Percentiles rank a stretch among this genome's conserved stretches.
Conservation (phyloP, 1,140 invertebrate species). For the Apis florea region DNA sequence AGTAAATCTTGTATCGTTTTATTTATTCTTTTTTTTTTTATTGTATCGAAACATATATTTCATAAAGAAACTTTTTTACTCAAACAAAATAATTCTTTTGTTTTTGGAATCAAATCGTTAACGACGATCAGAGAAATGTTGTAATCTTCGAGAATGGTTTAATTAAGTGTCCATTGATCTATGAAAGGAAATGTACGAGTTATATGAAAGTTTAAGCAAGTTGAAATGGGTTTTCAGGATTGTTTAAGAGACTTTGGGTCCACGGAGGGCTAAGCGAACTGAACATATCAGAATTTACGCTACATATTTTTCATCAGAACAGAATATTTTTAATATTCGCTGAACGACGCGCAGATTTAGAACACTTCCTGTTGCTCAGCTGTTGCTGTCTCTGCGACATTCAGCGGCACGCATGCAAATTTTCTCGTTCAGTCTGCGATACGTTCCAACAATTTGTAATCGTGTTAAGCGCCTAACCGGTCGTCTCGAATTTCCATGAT, state of each 20-base stretch:
- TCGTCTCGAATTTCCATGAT: neutral
- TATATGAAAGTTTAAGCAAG: neutral
- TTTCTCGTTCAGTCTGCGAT: slow-evolving; percentile 11
- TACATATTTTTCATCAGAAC: slow-evolving; percentile 51
- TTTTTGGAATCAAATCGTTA: too few relatives aligned
- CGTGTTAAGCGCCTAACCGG: slow-evolving; percentile 17
- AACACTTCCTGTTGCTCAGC: slow-evolving; percentile 40
- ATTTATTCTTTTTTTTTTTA: too few relatives aligned
- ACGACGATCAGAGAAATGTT: too few relatives aligned
- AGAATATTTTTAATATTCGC: slow-evolving; percentile 52
- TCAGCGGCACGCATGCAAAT: slow-evolving; percentile 7
- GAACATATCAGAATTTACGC: slow-evolving; percentile 50
- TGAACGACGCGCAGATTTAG: slow-evolving; percentile 19
- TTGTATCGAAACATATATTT: too few relatives aligned
- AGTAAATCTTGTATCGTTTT: too few relatives aligned
- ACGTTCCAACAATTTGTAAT: slow-evolving; percentile 1
- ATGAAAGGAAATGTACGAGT: too few relatives aligned
- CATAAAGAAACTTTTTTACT: too few relatives aligned
- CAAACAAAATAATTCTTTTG: too few relatives aligned
- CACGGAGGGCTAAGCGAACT: slow-evolving; percentile 38
- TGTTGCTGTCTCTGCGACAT: slow-evolving; percentile 2
- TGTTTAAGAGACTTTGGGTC: neutral
- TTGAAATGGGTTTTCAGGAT: neutral
- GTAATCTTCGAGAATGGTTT: too few relatives aligned
- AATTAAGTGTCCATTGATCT: too few relatives aligned